These are phyloP conservation scores for Spatulosminthurus flaviceps DNA, from an alignment of 2,888 invertebrate genomes.

Conservation along the genomic window DNA sequence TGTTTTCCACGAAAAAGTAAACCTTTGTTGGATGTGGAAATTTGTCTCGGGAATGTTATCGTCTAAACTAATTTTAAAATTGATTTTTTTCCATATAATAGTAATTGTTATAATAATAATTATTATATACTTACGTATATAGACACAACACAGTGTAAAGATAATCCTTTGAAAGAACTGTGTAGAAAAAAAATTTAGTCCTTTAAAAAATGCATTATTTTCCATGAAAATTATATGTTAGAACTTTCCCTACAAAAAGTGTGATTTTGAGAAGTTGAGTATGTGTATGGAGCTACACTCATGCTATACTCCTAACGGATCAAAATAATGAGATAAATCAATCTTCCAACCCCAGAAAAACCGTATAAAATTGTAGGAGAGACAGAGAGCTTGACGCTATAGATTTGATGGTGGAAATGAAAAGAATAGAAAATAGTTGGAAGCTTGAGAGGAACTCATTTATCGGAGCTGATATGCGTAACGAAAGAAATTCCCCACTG, in stretches of 20 bases:
- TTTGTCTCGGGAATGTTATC: too few relatives aligned
- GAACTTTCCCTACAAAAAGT: too few relatives aligned
- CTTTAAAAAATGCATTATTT: too few relatives aligned
- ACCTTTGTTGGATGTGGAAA: too few relatives aligned
- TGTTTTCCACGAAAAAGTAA: too few relatives aligned
- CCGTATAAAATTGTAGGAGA: neutral
- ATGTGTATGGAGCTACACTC: neutral
- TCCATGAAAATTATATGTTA: too few relatives aligned
- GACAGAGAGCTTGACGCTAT: neutral
- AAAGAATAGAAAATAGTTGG: neutral
- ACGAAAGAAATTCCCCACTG: neutral
- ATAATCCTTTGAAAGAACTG: too few relatives aligned
- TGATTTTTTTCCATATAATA: neutral
- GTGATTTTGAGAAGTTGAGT: neutral
- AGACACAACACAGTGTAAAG: too few relatives aligned
- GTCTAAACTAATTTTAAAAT: neutral
- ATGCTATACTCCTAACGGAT: neutral
- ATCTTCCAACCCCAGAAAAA: neutral
- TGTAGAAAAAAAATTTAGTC: too few relatives aligned
- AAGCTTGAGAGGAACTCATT: neutral
- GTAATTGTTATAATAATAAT: too few relatives aligned
- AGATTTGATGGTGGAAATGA: neutral
- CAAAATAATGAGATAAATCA: neutral
- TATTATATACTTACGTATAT: too few relatives aligned
- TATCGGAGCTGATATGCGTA: conserved; percentile 8